Evolutionary conservation across 2,113 vertebrate genomes (phyloP), one percentile per base, ranked within the genome.

Genomic region (Hyaena hyaena): DNA sequence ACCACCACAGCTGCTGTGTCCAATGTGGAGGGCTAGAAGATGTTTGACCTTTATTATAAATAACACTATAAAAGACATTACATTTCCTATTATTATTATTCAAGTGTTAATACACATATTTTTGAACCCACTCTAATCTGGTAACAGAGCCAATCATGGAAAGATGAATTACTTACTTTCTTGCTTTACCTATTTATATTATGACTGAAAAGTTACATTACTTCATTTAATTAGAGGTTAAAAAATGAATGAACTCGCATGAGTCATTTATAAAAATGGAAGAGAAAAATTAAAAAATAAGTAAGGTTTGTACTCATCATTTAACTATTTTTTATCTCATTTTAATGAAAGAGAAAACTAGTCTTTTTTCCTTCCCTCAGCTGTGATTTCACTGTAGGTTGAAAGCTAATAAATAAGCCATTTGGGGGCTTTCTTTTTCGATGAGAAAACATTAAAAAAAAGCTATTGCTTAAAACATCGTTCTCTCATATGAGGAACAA

Each of bases 341-440:
- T 96, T 93, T 80, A 74, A 93, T 82, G 58, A 61, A 97, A 95
- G 17, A 96, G 74, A 89, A 85, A 74, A 15, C 91, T 77, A 45
- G 65, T 53, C 48, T 93, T 88, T 61, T 88, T 81, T 48, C 33
- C 87, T 48, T 45, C 24, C 10, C n/a, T 69, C 6, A 77, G 55
- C 39, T 97, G 76, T 96, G 92, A 93, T 92, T 96, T 95, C 48
- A 79, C 39, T 86, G 35, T 88, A 96, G 28, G 2, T 50, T 93
- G 82, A 95, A 96, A 86, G n/a, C 33, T 88, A 96, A 93, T 61
- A 91, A 95, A 87, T 89, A 84, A 81, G 33, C 73, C 68, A 53
- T 63, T 97, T 91, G 26, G 76, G 33, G 28, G 19, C 66, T 82
- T 95, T 82, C 66, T 96, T 93, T 87, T 95, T 69, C 83, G 48